A percentile compares a stretch with the other conserved stretches of the same genome.
Conservation (phyloP, 2,113 vertebrate genomes). For the Pachypanchax playfairii region DNA sequence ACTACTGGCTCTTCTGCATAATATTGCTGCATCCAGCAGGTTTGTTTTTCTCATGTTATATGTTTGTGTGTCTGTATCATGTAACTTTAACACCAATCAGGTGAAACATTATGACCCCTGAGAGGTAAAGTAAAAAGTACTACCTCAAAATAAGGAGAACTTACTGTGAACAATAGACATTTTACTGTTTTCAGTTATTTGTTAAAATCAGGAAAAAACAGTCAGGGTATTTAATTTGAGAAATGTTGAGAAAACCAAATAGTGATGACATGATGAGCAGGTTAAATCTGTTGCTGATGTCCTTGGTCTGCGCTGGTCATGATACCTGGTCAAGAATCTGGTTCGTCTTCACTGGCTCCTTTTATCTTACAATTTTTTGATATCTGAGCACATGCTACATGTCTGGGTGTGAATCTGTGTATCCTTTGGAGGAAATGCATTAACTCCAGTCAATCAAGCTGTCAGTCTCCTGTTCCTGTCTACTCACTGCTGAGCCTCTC, state of each 20-base stretch:
- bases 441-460: not conserved
- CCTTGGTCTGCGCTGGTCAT: not conserved
- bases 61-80: not conserved
- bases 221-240: not conserved
- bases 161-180: not conserved
- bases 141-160: not conserved
- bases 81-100: not conserved
- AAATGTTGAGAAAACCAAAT: not conserved
- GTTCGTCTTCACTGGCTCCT: not conserved
- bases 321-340: not conserved
- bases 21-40: conserved; percentile 55
- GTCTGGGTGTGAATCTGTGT: not conserved
- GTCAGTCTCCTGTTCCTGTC: not conserved
- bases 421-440: not conserved
- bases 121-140: not conserved
- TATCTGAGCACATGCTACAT: not conserved
- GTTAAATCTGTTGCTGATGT: not conserved
- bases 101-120: not conserved
- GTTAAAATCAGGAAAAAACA: not conserved
- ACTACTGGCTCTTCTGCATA: conserved; percentile 36
- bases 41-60: conserved; percentile 13
- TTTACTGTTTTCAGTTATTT: too few species aligned
- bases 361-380: not conserved
- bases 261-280: not conserved
- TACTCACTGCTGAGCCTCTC: not conserved